Base-by-base conservation (phyloP, 2,797 vertebrate genomes). In the Nannoperca australis region DNA sequence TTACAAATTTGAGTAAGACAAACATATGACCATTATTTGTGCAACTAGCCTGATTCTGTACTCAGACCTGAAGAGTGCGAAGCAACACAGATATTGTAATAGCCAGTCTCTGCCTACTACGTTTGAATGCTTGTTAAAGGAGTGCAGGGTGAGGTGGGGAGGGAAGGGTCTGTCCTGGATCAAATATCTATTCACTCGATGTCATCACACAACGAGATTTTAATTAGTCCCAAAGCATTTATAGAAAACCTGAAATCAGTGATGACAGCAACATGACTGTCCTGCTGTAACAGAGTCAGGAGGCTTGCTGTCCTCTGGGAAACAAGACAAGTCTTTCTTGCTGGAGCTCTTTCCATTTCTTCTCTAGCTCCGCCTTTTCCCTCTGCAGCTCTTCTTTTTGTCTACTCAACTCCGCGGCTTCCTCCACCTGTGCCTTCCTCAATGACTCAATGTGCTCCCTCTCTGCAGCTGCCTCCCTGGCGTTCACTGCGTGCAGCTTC, bases 361-460 rank as follows among this genome's bases (percentile, higher is more conserved):
- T 86, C 75, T 88, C 78, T 9, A 95, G 76, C 60, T 91, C 88
- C 50, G 59, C 62, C 66, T 82, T 91, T 62, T 89, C 85, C 59
- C 36, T 88, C 79, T 90, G 81, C 53, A 94, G 62, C 40, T 92
- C 93, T 61, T 93, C 91, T 75, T 77, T 89, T 70, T 93, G 92
- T 69, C 70, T 85, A 20, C 63, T 84, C 56, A 95, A 84, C 60
- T 88, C 77, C 59, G 81, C 59, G 18, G 93, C 88, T 76, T 95
- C 94, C 34, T 93, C 90, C 81, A 93, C 86, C 81, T 94, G 94
- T 47, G 86, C 80, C 65, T 79, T 90, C 81, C 92, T 91, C 82
- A 95, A 78, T 24, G 78, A 82, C 79, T 94, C 89, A 1, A 95
- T 92, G 10, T 79, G 74, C 72, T 92, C 74, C 55, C 78, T 85